phyloP scores from a whole-genome alignment of 2,888 invertebrate species.

The Ametastegia equiseti region DNA sequence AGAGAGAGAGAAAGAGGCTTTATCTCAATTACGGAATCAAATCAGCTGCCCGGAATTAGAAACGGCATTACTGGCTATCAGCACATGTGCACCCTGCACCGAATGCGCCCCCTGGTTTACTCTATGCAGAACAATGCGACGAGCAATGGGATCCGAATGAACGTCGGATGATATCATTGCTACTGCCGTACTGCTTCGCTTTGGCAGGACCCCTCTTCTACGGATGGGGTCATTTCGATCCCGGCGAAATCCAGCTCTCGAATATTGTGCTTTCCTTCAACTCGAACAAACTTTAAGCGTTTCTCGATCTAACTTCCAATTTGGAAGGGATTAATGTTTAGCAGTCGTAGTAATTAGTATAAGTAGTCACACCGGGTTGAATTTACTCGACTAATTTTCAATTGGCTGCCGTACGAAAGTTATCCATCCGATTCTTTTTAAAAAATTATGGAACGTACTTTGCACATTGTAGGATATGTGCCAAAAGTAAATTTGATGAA shows the following conservation, averaged over 20 bases:
- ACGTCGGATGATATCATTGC: constrained; percentile 70
- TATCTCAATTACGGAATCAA: constrained; percentile 76
- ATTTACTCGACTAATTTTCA: too few relatives aligned
- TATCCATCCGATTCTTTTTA: too few relatives aligned
- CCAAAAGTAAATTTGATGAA: too few relatives aligned
- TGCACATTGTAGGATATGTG: too few relatives aligned
- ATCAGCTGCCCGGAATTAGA: constrained; percentile 75
- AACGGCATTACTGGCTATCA: constrained; percentile 75
- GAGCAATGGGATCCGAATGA: constrained; percentile 42
- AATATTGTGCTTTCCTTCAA: background rate
- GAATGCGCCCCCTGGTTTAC: constrained; percentile 39
- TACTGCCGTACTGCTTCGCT: too few relatives aligned
- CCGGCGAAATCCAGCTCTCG: background rate
- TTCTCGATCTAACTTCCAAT: background rate
- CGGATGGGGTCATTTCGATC: constrained; percentile 40
- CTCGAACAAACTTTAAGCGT: background rate
- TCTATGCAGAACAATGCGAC: constrained; percentile 37
- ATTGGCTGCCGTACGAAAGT: too few relatives aligned
- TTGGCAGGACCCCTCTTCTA: constrained; percentile 62
- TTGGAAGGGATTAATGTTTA: too few relatives aligned
- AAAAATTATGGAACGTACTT: too few relatives aligned
- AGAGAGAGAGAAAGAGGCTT: constrained; percentile 59
- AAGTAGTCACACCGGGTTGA: too few relatives aligned
- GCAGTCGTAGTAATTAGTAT: too few relatives aligned
- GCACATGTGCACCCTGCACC: constrained; percentile 71